phyloP scores from a whole-genome alignment of 1,140 invertebrate species.

The Arion vulgaris region DNA sequence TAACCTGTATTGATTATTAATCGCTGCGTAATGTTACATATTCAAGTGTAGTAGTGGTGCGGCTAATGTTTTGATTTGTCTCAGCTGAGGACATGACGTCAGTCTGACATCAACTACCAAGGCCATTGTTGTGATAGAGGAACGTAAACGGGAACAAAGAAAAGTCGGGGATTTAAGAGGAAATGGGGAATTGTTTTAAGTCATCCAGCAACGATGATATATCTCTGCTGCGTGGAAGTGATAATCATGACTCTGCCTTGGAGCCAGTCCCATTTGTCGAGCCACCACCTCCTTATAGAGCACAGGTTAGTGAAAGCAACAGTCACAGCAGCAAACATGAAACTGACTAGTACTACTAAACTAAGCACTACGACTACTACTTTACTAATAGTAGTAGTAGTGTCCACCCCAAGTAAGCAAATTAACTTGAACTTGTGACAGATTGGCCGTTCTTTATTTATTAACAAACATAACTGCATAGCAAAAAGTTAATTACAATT shows the following conservation, averaged over 20 bases:
- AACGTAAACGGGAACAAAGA: slow-evolving; percentile 2
- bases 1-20: too few species aligned
- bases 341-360: too few species aligned
- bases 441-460: too few species aligned
- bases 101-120: slow-evolving; percentile 10
- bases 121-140: not conserved
- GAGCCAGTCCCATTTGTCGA: slow-evolving; percentile 63
- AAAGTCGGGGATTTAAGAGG: slow-evolving; percentile 3
- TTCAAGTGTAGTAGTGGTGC: not conserved
- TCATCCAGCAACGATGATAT: slow-evolving; percentile 71
- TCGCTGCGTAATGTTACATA: too few species aligned
- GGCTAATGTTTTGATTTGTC: slow-evolving; percentile 36
- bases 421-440: too few species aligned
- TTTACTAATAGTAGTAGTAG: too few species aligned
- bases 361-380: too few species aligned
- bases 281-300: slow-evolving; percentile 74
- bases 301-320: slow-evolving; percentile 39
- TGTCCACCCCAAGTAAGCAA: too few species aligned
- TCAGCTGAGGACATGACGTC: slow-evolving; percentile 20
- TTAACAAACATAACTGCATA: too few species aligned
- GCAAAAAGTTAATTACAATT: too few species aligned
- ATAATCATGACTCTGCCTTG: slow-evolving; percentile 51
- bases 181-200: slow-evolving; percentile 73
- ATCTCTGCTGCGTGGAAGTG: slow-evolving; percentile 68
- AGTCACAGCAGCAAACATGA: too few species aligned